Evolutionary conservation across 2,797 vertebrate species (phyloP).

Genomic region (Catostomus latipinnis): DNA sequence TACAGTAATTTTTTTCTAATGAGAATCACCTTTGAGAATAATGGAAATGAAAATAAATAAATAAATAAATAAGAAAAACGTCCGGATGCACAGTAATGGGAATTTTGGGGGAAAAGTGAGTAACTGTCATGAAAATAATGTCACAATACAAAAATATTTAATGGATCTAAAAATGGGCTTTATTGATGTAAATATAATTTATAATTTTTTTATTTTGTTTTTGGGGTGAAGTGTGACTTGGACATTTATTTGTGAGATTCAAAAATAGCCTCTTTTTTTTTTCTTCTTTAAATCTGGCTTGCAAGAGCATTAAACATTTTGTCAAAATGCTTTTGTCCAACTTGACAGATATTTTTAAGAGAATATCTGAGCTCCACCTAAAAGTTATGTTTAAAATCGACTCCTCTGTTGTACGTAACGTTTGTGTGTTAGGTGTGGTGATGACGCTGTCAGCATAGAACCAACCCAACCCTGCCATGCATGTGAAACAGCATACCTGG

Average conservation of each 20-base stretch:
- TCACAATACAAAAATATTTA: neutral
- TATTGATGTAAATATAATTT: neutral
- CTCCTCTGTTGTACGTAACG: neutral
- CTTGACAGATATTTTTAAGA: neutral
- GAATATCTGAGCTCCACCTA: neutral
- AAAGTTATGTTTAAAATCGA: neutral
- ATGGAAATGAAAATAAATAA: neutral
- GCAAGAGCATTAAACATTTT: neutral
- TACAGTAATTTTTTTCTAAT: neutral
- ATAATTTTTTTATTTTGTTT: too few species aligned
- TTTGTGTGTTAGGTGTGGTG: constrained; percentile 24
- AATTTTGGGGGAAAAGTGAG: neutral
- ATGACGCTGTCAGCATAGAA: neutral
- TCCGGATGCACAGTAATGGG: too few species aligned
- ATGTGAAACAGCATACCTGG: constrained; percentile 70
- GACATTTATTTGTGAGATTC: neutral
- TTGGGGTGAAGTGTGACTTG: neutral
- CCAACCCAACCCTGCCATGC: constrained; percentile 29
- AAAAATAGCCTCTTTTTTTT: too few species aligned
- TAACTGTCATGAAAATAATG: too few species aligned
- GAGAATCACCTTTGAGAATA: neutral
- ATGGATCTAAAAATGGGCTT: neutral
- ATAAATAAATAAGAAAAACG: neutral
- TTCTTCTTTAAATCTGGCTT: too few species aligned
- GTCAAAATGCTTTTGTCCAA: neutral